Conservation (phyloP, 1,140 invertebrate species). For the Eulimnadia texana region DNA sequence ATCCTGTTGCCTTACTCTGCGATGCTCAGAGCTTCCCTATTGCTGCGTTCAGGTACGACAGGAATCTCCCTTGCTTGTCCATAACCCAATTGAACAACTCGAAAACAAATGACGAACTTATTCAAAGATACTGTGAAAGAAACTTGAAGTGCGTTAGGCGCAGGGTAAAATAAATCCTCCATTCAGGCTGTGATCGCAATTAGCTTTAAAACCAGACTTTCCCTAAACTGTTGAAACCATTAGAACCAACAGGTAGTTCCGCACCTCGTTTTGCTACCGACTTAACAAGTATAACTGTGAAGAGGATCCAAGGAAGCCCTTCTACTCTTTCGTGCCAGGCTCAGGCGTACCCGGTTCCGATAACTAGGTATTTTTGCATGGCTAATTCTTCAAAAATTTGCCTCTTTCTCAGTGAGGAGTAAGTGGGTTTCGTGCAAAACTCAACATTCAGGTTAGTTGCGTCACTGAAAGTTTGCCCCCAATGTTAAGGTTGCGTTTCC, state of each 20-base stretch:
- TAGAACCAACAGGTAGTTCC: constrained; percentile 21
- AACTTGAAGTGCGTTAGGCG: not conserved
- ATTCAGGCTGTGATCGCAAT: not conserved
- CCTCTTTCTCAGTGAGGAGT: not conserved
- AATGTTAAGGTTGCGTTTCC: not conserved
- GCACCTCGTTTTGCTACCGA: constrained; percentile 20
- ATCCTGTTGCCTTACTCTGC: constrained; percentile 39
- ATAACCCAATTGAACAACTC: not conserved
- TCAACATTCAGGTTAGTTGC: not conserved
- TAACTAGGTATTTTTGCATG: constrained; percentile 29
- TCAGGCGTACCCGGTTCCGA: constrained; percentile 42
- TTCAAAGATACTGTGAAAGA: not conserved
- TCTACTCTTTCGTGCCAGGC: constrained; percentile 42
- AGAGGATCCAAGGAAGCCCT: constrained; percentile 8
- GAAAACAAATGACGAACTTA: not conserved
- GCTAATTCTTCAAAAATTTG: not conserved
- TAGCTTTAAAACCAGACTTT: not conserved
- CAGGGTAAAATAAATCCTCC: not conserved
- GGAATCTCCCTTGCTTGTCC: not conserved
- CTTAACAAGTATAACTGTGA: constrained; percentile 15
- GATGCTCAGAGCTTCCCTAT: constrained; percentile 54
- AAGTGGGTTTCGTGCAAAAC: not conserved
- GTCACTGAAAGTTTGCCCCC: not conserved
- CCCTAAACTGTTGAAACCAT: not conserved
- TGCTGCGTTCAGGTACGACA: constrained; percentile 43